Percentiles rank a stretch among this genome's conserved stretches.
phyloP scores from a whole-genome alignment of 2,113 vertebrate species.

The Hepsetus odoe region DNA sequence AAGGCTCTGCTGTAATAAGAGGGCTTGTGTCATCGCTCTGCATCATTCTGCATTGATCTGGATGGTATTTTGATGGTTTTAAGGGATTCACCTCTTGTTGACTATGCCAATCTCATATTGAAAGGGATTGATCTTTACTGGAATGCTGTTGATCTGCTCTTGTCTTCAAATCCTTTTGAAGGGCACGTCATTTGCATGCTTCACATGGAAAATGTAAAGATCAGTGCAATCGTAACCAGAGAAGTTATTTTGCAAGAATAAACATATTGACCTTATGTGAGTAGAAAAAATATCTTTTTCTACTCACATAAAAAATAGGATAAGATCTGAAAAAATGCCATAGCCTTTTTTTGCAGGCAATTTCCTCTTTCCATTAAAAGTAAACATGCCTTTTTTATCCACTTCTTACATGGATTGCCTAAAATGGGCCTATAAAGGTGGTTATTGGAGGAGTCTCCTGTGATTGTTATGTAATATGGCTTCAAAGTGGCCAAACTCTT shows the following conservation, averaged over 20 bases:
- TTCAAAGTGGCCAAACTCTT: constrained; percentile 12
- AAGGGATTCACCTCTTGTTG: constrained; percentile 38
- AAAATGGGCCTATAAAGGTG: not conserved
- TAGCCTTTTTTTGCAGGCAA: not conserved
- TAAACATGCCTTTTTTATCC: not conserved
- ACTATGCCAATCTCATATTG: constrained; percentile 25
- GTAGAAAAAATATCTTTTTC: not conserved
- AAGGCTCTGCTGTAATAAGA: not conserved
- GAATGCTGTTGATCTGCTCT: constrained; percentile 9
- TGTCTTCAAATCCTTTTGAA: constrained; percentile 41
- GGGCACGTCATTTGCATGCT: constrained; percentile 23
- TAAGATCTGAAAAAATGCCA: constrained; percentile 12
- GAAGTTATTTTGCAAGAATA: constrained; percentile 16
- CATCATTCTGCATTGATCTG: constrained; percentile 35
- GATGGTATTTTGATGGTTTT: constrained; percentile 12
- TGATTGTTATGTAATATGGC: constrained; percentile 31
- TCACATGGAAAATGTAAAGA: not conserved
- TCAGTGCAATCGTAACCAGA: not conserved
- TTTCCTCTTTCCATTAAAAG: constrained; percentile 1
- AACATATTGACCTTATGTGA: constrained; percentile 29
- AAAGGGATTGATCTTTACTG: constrained; percentile 12
- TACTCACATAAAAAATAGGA: no score
- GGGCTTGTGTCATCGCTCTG: not conserved
- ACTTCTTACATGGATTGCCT: not conserved
- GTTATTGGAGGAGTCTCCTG: constrained; percentile 21